Evolutionary conservation across 2,888 invertebrate species (phyloP), one percentile per base, ranked within the genome.

Genomic region (Rhagonycha lutea): DNA sequence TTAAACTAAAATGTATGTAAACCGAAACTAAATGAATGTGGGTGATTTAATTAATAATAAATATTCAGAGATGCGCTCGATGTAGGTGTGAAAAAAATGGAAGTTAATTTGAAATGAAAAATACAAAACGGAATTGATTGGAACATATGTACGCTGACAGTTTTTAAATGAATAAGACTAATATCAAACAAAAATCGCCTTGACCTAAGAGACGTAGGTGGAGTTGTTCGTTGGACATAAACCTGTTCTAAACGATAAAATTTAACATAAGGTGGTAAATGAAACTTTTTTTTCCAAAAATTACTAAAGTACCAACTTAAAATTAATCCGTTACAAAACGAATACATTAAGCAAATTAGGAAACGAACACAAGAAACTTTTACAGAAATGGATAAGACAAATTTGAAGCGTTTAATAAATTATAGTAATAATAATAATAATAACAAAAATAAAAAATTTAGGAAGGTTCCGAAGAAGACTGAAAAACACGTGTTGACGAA

Each of bases 101-200:
- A 68, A 65, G 71, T 70, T 68, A 62, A 68, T 73, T 62, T 70
- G 67, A 65, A 68, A 14, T 61, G 62, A 72, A 75, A 60, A 73
- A 68, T 62, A 78, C 78, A 75, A 78, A 79, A 79, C 70, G 75
- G 79, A 76, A 80, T 76, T 80, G 78, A 79, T 78, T 73, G 69
- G 77, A 79, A 80, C 81, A 81, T 76, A 79, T 81, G 80, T 80
- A 78, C 72, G 73, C 80, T 77, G 81, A 81, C 81, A 81, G 79
- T 81, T 47, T 81, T 78, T 72, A 72, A 72, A 72, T 68, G 72
- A 72, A 72, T 68, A 68, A 60, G 72, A 72, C 68, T 72, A 68
- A 72, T 72, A 72, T 72, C 68, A 72, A 68, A 68, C 72, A 72
- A 68, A 72, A 68, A 68, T 71, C 28, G 67, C 71, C 74, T 74